A percentile compares a stretch with the other conserved stretches of the same genome.
phyloP scores from a whole-genome alignment of 1,140 invertebrate species.

The Anastatus disparis region DNA sequence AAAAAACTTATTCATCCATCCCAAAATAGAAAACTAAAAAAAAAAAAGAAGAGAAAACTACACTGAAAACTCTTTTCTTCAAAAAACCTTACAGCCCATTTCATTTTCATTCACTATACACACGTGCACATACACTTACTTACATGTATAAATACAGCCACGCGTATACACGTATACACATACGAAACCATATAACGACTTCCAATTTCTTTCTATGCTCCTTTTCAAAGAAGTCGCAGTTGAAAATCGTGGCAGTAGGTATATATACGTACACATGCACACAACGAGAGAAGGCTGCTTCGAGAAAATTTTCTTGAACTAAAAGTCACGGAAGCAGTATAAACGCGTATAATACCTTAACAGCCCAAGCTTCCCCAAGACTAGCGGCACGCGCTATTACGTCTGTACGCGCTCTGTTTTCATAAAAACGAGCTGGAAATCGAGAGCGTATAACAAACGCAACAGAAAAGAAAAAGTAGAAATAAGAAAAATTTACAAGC shows the following conservation, averaged over 20 bases:
- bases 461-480: background rate
- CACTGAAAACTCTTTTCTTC: too few relatives aligned
- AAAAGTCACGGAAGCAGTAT: slow-evolving; percentile 21
- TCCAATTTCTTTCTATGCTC: background rate
- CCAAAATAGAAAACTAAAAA: too few relatives aligned
- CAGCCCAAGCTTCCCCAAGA: background rate
- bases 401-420: slow-evolving; percentile 17
- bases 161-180: background rate
- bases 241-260: background rate
- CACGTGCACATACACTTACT: too few relatives aligned
- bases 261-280: too few relatives aligned
- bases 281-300: background rate
- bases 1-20: too few relatives aligned
- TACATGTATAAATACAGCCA: too few relatives aligned
- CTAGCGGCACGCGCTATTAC: slow-evolving; percentile 31
- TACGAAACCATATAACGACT: background rate
- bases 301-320: background rate
- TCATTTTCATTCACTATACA: too few relatives aligned
- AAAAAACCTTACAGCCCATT: too few relatives aligned
- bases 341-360: slow-evolving; percentile 14
- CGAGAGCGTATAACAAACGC: background rate
- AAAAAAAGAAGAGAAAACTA: too few relatives aligned
- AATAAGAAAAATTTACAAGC: background rate
- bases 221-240: background rate
- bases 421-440: background rate